Percentiles rank a stretch among this genome's conserved stretches.
phyloP scores from a whole-genome alignment of 2,797 vertebrate genomes.

The Clarias pachynema region DNA sequence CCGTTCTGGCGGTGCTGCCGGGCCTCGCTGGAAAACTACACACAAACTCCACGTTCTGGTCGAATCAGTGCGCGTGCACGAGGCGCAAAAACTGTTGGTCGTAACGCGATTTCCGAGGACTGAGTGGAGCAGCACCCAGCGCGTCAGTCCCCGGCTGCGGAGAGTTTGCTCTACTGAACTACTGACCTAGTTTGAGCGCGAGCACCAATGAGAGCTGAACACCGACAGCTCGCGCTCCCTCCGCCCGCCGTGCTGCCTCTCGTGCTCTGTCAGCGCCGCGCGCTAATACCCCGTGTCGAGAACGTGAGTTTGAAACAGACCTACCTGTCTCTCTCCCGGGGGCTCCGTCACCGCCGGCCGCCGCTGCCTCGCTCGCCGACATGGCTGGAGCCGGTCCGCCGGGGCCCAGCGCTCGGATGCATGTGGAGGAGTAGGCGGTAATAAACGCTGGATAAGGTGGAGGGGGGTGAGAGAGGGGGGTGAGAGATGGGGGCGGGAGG shows the following conservation, averaged over 20 bases:
- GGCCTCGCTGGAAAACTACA: background rate
- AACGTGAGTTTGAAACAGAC: background rate
- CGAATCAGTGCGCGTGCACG: background rate
- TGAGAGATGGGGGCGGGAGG: constrained; percentile 18
- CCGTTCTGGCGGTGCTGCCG: background rate
- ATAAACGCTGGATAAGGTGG: constrained; percentile 37
- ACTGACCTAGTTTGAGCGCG: constrained; percentile 79
- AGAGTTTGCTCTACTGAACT: constrained; percentile 79
- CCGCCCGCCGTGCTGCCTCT: constrained; percentile 32
- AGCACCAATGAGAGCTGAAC: constrained; percentile 56
- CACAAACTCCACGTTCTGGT: background rate
- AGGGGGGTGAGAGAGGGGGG: constrained; percentile 17
- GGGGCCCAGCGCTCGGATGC: constrained; percentile 73
- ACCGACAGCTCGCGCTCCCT: constrained; percentile 47
- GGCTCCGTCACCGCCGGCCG: constrained; percentile 75
- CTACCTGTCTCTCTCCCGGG: constrained; percentile 74
- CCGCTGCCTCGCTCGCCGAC: constrained; percentile 73
- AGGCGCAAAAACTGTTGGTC: background rate
- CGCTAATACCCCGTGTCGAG: background rate
- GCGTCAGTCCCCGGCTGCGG: constrained; percentile 20
- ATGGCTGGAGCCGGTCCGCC: constrained; percentile 79
- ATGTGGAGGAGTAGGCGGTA: constrained; percentile 69
- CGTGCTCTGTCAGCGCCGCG: background rate
- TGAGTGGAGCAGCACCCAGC: background rate
- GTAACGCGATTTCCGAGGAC: no score